Percentiles rank a stretch among this genome's conserved stretches.
Conservation (phyloP, 2,113 vertebrate genomes). For the Paedocypris sp. region DNA sequence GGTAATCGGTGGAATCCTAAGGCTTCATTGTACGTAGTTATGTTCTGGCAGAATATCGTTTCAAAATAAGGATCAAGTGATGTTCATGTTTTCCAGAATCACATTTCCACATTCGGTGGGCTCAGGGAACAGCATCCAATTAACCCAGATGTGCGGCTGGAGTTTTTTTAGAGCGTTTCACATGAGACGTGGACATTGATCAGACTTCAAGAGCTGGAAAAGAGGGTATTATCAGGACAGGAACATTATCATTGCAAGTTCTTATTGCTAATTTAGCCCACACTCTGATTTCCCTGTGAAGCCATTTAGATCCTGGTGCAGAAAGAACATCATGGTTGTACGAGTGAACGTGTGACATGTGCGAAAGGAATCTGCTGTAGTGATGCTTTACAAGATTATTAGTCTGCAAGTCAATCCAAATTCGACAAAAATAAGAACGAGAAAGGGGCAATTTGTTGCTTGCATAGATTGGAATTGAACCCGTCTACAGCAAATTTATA, state of each 20-base stretch:
- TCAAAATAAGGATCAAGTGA: background rate
- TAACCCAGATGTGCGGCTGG: conserved; percentile 2
- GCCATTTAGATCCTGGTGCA: background rate
- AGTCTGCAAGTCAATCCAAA: background rate
- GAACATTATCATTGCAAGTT: background rate
- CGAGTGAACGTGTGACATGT: background rate
- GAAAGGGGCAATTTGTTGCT: background rate
- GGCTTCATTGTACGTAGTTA: background rate
- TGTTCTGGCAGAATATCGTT: background rate
- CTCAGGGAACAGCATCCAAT: background rate
- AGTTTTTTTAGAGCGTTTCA: conserved; percentile 13
- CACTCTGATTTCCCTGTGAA: background rate
- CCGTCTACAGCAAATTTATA: no score
- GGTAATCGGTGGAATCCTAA: background rate
- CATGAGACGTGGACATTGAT: background rate
- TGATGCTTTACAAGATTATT: background rate
- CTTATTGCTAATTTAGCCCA: background rate
- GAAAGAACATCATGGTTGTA: background rate
- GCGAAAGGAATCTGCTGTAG: background rate
- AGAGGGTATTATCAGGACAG: background rate
- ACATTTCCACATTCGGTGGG: background rate
- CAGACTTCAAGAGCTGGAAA: conserved; percentile 7
- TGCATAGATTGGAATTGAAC: background rate
- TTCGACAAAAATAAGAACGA: background rate
- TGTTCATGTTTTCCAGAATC: conserved; percentile 5